A percentile compares a stretch with the other conserved stretches of the same genome.
Evolutionary conservation across 2,888 invertebrate species (phyloP).

Genomic region (Sinodicranocentrus sp.): DNA sequence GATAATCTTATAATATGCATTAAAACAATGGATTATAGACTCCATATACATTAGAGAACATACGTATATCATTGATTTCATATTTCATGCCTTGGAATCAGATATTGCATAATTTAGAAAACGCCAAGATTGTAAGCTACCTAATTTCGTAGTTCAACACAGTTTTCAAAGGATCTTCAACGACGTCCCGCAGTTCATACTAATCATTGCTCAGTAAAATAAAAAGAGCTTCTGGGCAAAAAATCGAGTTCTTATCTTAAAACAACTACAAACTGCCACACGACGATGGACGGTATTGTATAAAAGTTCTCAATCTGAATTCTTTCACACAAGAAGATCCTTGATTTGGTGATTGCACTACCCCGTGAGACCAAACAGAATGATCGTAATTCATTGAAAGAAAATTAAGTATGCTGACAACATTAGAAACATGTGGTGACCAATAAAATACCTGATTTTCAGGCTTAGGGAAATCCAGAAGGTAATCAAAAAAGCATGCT

Average conservation of each 20-base stretch:
- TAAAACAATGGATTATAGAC: conserved; percentile 10
- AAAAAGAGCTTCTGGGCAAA: conserved; percentile 61
- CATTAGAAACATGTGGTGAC: conserved; percentile 16
- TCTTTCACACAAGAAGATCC: too few species aligned
- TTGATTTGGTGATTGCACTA: too few species aligned
- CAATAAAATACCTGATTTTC: conserved; percentile 49
- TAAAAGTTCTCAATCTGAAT: too few species aligned
- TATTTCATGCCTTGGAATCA: conserved; percentile 22
- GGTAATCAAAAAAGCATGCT: neutral
- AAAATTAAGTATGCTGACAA: conserved; percentile 42
- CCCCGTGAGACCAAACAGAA: conserved; percentile 26
- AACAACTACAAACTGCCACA: conserved; percentile 7
- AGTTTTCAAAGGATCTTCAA: conserved; percentile 7
- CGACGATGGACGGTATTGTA: neutral
- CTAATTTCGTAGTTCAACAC: conserved; percentile 2
- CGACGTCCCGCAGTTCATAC: conserved; percentile 63
- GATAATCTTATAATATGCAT: conserved; percentile 15
- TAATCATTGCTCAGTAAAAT: conserved; percentile 57
- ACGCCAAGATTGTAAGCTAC: neutral
- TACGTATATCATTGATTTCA: conserved; percentile 5
- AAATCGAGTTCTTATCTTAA: conserved; percentile 54
- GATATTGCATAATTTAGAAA: neutral
- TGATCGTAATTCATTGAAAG: conserved; percentile 42
- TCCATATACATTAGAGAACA: conserved; percentile 7
- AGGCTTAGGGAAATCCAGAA: neutral